Conservation (phyloP, 1,140 invertebrate species). For the Papilio helenus region DNA sequence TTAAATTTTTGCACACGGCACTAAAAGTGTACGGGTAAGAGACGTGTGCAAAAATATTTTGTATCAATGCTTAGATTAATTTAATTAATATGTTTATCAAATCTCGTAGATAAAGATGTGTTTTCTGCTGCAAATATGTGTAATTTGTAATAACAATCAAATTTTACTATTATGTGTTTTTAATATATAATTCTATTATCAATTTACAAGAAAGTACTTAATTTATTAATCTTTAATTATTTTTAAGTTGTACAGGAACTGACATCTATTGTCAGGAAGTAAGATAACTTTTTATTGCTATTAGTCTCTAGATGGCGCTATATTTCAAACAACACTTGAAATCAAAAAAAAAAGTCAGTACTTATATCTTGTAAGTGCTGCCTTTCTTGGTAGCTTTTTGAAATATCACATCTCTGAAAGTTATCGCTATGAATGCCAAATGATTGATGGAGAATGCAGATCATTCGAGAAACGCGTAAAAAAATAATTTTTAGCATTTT, state of each 20-base stretch:
- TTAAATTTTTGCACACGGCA: background rate
- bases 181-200: background rate
- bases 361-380: too few relatives aligned
- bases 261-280: background rate
- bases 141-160: too few relatives aligned
- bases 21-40: background rate
- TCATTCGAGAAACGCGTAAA: too few relatives aligned
- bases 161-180: background rate
- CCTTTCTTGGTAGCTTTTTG: too few relatives aligned
- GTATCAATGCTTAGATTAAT: background rate
- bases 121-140: background rate
- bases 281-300: background rate
- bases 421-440: too few relatives aligned
- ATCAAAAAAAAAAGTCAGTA: too few relatives aligned
- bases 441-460: too few relatives aligned
- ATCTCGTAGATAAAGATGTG: background rate
- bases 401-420: too few relatives aligned
- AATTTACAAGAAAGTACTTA: background rate
- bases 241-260: background rate
- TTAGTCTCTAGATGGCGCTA: background rate
- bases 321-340: background rate
- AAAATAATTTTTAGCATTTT: too few relatives aligned
- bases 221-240: background rate
- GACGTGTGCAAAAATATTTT: slow-evolving; percentile 4
- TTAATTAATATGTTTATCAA: background rate